Base-by-base conservation (phyloP, 2,888 invertebrate species). In the Limnephilus auricula region DNA sequence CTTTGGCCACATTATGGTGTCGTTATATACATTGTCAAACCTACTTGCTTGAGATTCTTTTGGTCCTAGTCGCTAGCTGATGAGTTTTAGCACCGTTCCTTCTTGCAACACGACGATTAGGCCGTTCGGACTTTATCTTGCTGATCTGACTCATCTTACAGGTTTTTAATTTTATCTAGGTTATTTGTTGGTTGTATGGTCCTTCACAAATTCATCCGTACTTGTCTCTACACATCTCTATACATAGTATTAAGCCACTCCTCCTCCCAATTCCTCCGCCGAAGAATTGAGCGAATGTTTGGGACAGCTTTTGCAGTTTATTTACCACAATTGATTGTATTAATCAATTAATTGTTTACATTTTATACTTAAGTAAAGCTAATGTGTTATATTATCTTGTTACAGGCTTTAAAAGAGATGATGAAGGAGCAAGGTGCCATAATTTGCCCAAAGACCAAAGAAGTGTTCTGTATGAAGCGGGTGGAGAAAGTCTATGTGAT, bases 401-500 rank as follows among this genome's bases (percentile, higher is more conserved):
- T 95, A 3, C 95, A 98, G 98, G 98, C 99, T 25, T 96, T 99
- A 92, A 97, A 98, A 93, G 97, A 98, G 94, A 99, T 99, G 98
- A 98, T 99, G 94, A 98, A 98, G 94, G 99, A 99, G 94, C 98
- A 98, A 94, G 99, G 99, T 83, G 97, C 98, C 94, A 97, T 99
- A 92, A 97, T 98, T 92, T 99, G 99, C 95, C 99, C 99, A 50
- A 97, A 99, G 94, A 99, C 99, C 92, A 99, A 98, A 95, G 98
- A 99, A 94, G 97, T 98, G 93, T 99, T 98, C 95, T 97, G 97
- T 93, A 97, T 98, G 95, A 98, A 98, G 94, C 99, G 99, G 95
- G 98, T 98, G 86, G 99, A 99, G 94, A 99, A 99, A 95, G 99
- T 99, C 87, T 99, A 98, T 95, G 99, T 99, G 90, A 99, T 99